Evolutionary conservation across 2,797 vertebrate genomes (phyloP).

Genomic region (Petrocephalus schoutedeni): DNA sequence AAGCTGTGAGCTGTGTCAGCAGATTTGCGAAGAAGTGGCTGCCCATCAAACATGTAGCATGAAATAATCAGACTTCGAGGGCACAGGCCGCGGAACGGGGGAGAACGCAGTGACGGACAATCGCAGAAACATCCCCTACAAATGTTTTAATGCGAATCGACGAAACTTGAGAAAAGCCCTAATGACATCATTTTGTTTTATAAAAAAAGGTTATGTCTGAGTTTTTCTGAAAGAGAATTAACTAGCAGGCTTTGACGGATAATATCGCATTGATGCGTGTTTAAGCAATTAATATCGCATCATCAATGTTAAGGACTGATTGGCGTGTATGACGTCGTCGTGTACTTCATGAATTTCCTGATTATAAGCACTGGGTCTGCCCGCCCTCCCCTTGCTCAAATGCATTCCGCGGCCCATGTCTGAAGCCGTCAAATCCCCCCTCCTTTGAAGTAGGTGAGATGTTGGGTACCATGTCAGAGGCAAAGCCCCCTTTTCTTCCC

Average conservation of each 20-base stretch:
- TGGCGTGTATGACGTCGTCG: background rate
- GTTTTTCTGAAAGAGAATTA: background rate
- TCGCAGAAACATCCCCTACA: background rate
- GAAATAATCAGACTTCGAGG: background rate
- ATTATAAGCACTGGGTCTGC: background rate
- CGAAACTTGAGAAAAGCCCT: background rate
- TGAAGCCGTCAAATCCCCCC: constrained; percentile 18
- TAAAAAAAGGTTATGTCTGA: background rate
- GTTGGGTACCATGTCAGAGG: constrained; percentile 49
- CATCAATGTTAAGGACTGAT: background rate
- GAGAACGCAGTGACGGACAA: background rate
- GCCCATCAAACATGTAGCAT: background rate
- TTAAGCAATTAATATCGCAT: background rate
- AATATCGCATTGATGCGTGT: background rate
- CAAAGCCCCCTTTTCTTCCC: constrained; percentile 45
- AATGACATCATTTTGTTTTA: background rate
- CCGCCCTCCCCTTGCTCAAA: background rate
- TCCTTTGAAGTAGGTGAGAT: constrained; percentile 62
- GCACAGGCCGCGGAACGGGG: background rate
- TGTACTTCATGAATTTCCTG: background rate
- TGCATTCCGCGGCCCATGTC: background rate
- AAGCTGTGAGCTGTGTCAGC: background rate
- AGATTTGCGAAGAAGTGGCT: background rate
- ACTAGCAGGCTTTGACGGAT: too few species aligned
- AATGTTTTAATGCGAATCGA: background rate